phyloP scores from a whole-genome alignment of 2,113 vertebrate species.

The Catharus minimus region DNA sequence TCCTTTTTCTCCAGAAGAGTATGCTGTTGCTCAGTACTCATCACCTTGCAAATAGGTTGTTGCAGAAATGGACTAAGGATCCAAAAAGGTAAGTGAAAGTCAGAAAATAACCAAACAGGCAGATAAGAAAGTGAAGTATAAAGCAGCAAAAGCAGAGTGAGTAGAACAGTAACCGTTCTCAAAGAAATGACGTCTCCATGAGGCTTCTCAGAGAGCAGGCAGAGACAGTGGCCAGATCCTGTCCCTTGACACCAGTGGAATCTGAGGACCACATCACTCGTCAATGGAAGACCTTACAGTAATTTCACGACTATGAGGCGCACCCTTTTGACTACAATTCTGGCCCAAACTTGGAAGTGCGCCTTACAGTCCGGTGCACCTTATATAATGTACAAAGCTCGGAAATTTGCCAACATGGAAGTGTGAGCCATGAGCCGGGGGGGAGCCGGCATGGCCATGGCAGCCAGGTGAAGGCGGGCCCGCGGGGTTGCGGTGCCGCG shows the following conservation, averaged over 20 bases:
- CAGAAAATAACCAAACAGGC: neutral
- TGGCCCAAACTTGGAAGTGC: no score
- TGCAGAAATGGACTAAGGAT: neutral
- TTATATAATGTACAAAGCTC: no score
- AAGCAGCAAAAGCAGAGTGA: neutral
- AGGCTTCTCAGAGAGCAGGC: neutral
- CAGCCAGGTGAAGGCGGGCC: no score
- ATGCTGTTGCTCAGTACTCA: slow-evolving; percentile 59
- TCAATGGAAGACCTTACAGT: neutral
- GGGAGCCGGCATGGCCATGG: no score
- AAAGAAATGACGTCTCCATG: neutral
- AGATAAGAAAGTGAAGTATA: neutral
- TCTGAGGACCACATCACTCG: accelerated
- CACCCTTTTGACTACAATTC: no score
- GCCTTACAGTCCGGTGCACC: no score
- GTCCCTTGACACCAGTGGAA: neutral
- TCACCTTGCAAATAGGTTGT: slow-evolving; percentile 42
- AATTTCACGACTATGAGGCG: no score
- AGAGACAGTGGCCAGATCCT: neutral
- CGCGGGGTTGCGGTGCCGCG: no score
- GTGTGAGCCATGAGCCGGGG: no score
- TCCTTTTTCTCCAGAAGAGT: slow-evolving; percentile 62
- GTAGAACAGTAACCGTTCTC: neutral
- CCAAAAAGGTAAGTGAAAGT: neutral
- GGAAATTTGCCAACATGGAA: no score